Base-by-base conservation (phyloP, 2,888 invertebrate genomes). In the Teinopalpus imperialis region DNA sequence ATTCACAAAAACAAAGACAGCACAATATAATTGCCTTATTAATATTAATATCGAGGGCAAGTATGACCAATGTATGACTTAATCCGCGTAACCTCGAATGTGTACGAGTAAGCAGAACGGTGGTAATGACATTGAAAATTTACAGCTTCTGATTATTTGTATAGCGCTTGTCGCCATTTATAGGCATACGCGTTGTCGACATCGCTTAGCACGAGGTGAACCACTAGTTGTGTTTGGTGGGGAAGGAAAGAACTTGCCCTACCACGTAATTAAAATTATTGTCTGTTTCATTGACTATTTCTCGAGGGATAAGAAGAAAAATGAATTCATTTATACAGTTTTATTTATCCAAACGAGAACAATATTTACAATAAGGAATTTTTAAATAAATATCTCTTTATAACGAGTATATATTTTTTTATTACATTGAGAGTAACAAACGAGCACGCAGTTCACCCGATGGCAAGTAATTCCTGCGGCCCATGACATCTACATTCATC, bases 121-220 rank as follows among this genome's bases (percentile, higher is more conserved):
- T 29, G 46, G 13, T 9, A 46, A 41, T 46, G 46, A 46, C 46
- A 46, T 46, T 46, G 46, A 46, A 45, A 46, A 34, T 29, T 26
- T 29, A 29, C 20, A 21, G 27, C 29, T 10, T 9, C 32, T 6
- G 8, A 14, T 35, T 35, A 16, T 29, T 21, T 27, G 35, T 24
- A 26, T 12, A 23, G 21, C 46, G 29, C 34, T n/a, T 9, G 29
- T 34, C 23, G 7, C 39, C 32, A 34, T 45, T 27, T 40, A 40
- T 27, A 26, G 45, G 14, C 40, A 40, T 29, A 16, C 21, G 34
- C 29, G 23, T 10, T 41, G 18, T 31, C 36, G 30, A 29, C 30
- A 21, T 2, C 21, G 14, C 23, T 23, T 6, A 5, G 13, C 7
- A 4, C 41, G 35, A 35, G 35, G 40, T 35, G 34, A 46, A 16